Evolutionary conservation across 2,797 vertebrate species (phyloP), one percentile per base, ranked within the genome.

Genomic region (Argya squamiceps): DNA sequence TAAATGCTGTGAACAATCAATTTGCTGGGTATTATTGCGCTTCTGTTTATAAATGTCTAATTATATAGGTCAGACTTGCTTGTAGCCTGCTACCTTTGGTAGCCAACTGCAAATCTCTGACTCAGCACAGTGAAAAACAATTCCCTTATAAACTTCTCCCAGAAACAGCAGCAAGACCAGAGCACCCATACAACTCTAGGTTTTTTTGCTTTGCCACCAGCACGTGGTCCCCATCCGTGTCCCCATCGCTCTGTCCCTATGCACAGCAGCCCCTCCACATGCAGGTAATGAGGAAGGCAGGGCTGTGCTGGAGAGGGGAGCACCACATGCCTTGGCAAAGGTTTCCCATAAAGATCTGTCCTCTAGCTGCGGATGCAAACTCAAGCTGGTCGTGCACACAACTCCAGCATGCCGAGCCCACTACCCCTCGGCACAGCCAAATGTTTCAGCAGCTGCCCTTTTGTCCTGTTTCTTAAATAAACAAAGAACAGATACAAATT

Each of bases 401-500:
- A 98, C 98, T 98, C 98, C 98, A 98, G 98, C 98, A 98, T 98
- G 98, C 99, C 97, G 98, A 98, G 98, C 98, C 98, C 98, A 98
- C 98, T 99, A 98, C 99, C 99, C 99, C 98, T 99, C 98, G 98
- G 99, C 99, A 99, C 98, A 98, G 99, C 99, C 99, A 99, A 99
- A 99, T 99, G 99, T 98, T 99, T 99, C 98, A 97, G 99, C 99
- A 99, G 99, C 99, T 99, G 99, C 99, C 99, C 99, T 99, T 99
- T 99, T 99, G 99, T 99, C 99, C 99, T 98, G 98, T 99, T 99
- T 98, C 99, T 99, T 99, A 99, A 99, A 99, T 99, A 99, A 99
- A 99, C 99, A 99, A 99, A 99, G 99, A 99, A 98, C 99, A 99
- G 99, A 99, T 99, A 99, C 99, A 99, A 99, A 99, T 99, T 99